Evolutionary conservation across 35 echinoderm and acorn worm species (phyloP).

Genomic region (Acanthaster planci): DNA sequence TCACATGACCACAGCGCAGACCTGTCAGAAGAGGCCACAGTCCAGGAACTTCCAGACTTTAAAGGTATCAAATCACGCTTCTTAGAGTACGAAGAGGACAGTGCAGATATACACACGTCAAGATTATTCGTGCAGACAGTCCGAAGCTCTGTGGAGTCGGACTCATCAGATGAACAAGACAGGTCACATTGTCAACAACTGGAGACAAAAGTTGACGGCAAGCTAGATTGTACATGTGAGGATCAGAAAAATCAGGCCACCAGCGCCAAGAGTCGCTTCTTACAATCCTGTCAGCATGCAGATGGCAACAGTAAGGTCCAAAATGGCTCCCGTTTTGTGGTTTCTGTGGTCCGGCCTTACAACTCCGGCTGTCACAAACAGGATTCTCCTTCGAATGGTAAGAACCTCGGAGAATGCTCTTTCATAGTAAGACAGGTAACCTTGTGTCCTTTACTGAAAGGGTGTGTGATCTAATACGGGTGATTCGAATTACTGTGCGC

Average conservation of each 20-base stretch:
- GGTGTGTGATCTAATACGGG: too few species aligned
- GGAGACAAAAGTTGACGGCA: conserved; percentile 11
- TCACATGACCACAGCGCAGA: background rate
- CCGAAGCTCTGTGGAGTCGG: conserved; percentile 60
- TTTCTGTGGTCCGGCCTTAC: conserved; percentile 3
- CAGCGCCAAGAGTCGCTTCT: conserved; percentile 60
- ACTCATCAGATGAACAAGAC: conserved; percentile 40
- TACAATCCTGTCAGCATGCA: conserved; percentile 46
- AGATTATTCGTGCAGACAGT: conserved; percentile 57
- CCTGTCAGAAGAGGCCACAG: background rate
- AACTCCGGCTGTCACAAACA: background rate
- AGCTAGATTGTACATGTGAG: background rate
- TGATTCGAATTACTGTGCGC: too few species aligned
- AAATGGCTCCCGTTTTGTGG: background rate
- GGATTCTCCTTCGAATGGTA: background rate
- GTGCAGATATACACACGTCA: conserved; percentile 38
- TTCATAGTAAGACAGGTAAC: too few species aligned
- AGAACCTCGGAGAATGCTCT: background rate
- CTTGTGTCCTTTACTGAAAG: too few species aligned
- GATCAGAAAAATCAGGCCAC: conserved; percentile 28
- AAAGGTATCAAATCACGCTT: conserved; percentile 39
- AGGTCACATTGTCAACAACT: conserved; percentile 36
- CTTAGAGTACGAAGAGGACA: conserved; percentile 29
- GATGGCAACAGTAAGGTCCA: background rate
- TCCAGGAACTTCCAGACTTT: conserved; percentile 12